These are phyloP conservation scores for Drosophila kikkawai DNA, from an alignment of 1,140 invertebrate genomes.

Conservation along the genomic window DNA sequence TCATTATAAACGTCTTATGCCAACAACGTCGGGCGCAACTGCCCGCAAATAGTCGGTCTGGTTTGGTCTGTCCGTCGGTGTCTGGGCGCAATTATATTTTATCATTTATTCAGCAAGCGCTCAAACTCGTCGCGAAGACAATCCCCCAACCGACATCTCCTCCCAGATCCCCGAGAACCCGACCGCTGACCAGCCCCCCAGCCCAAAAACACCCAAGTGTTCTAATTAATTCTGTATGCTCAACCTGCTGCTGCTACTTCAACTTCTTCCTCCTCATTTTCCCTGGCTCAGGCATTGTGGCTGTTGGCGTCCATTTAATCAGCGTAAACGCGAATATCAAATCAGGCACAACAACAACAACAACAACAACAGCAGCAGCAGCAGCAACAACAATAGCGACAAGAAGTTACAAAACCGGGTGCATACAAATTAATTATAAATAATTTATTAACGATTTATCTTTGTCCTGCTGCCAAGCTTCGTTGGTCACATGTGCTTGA, in stretches of 20 bases:
- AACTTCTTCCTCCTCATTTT: conserved; percentile 25
- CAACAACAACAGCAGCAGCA: background rate
- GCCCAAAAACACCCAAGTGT: conserved; percentile 44
- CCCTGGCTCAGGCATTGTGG: conserved; percentile 22
- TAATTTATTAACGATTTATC: conserved; percentile 84
- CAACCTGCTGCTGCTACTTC: conserved; percentile 50
- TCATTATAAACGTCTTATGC: conserved; percentile 82
- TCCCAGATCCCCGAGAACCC: background rate
- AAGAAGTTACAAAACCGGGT: conserved; percentile 66
- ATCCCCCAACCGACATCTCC: conserved; percentile 6
- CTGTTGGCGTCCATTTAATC: conserved; percentile 76
- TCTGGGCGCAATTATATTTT: conserved; percentile 78
- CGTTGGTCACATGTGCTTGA: conserved; percentile 63
- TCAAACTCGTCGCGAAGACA: conserved; percentile 44
- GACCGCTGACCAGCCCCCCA: conserved; percentile 2
- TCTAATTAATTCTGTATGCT: conserved; percentile 77
- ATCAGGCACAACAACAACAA: conserved; percentile 49
- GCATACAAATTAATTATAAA: conserved; percentile 84
- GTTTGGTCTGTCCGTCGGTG: conserved; percentile 19
- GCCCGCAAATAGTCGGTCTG: conserved; percentile 42
- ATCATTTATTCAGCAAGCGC: conserved; percentile 82
- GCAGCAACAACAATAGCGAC: conserved; percentile 22
- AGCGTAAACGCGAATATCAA: conserved; percentile 82
- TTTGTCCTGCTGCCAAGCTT: conserved; percentile 66
- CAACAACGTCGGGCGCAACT: conserved; percentile 19